Evolutionary conservation across 1,140 invertebrate species (phyloP).

Genomic region (Psilanteris sp.): DNA sequence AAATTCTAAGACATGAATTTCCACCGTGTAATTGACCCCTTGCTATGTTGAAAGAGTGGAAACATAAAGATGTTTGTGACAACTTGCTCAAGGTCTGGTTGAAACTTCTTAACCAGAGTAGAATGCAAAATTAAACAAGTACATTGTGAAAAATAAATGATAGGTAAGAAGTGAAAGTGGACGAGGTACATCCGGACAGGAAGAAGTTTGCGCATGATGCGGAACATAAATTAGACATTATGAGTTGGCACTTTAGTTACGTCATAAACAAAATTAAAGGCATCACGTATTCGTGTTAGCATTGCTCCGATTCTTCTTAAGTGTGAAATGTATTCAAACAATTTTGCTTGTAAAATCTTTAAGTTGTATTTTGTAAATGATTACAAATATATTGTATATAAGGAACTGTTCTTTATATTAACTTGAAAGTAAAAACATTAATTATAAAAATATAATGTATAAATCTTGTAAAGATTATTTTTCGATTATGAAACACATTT

Average conservation of each 20-base stretch:
- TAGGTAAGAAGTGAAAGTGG: conserved; percentile 42
- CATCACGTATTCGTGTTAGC: neutral
- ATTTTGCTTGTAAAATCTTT: too few species aligned
- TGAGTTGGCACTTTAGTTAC: conserved; percentile 45
- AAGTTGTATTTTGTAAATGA: too few species aligned
- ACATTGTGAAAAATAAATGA: conserved; percentile 51
- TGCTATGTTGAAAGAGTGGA: conserved; percentile 6
- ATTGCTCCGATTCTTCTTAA: conserved; percentile 15
- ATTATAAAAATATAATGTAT: too few species aligned
- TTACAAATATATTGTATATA: too few species aligned
- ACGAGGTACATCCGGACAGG: conserved; percentile 26
- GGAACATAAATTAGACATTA: conserved; percentile 55
- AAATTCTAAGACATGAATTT: too few species aligned
- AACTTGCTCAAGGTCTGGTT: conserved; percentile 20
- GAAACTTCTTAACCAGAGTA: conserved; percentile 8
- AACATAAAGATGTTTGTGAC: conserved; percentile 3
- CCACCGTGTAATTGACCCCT: too few species aligned
- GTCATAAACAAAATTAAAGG: too few species aligned
- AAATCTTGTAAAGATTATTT: too few species aligned
- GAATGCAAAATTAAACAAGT: conserved; percentile 26
- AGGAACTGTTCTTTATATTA: too few species aligned
- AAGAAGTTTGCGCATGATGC: conserved; percentile 40
- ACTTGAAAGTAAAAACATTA: too few species aligned
- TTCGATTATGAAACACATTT: too few species aligned
- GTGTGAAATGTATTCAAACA: too few species aligned